Evolutionary conservation across 1,140 invertebrate genomes (phyloP).

Genomic region (Drosophila pallidifrons): DNA sequence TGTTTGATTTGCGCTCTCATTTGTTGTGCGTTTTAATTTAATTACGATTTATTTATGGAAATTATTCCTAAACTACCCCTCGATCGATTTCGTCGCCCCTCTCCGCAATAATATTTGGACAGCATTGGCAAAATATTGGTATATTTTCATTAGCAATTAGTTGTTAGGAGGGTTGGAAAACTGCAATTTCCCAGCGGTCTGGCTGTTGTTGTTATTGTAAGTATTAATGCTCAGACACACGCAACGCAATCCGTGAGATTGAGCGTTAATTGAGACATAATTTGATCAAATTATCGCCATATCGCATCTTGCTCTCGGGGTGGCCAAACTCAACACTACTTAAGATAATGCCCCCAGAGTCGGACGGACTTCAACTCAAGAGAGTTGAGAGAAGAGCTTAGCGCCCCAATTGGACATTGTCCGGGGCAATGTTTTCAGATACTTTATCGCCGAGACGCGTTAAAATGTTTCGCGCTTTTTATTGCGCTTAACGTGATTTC

Average conservation of each 20-base stretch:
- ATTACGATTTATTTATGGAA: constrained; percentile 79
- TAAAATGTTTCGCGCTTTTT: constrained; percentile 83
- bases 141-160: constrained; percentile 21
- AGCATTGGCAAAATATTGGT: constrained; percentile 72
- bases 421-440: constrained; percentile 79
- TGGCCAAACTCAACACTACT: constrained; percentile 58
- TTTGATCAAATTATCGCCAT: constrained; percentile 76
- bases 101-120: constrained; percentile 74
- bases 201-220: no score
- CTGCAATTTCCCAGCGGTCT: constrained; percentile 32
- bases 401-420: constrained; percentile 72
- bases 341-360: constrained; percentile 68
- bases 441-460: constrained; percentile 79
- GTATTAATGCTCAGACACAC: constrained; percentile 44
- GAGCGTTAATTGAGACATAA: constrained; percentile 80
- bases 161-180: constrained; percentile 47
- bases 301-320: constrained; percentile 46
- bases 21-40: constrained; percentile 79
- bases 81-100: constrained; percentile 28
- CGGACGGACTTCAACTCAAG: constrained; percentile 11
- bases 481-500: constrained; percentile 81
- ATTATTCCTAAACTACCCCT: constrained; percentile 33
- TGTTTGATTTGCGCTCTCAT: constrained; percentile 64
- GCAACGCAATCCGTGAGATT: constrained; percentile 41
- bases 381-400: constrained; percentile 42